Conservation (phyloP, 2,888 invertebrate genomes). For the Nezara viridula region DNA sequence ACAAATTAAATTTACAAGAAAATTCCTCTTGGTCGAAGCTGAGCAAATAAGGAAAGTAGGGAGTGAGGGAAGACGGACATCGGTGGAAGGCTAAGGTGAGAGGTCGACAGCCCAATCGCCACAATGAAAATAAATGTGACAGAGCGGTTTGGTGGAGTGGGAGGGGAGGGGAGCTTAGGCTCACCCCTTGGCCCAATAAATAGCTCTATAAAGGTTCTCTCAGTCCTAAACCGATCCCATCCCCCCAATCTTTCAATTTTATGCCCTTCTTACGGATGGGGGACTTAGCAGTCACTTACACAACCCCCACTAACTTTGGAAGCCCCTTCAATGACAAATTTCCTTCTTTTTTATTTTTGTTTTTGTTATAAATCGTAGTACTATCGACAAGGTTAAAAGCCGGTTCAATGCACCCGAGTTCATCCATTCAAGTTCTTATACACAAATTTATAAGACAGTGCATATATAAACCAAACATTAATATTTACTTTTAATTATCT, state of each 20-base stretch:
- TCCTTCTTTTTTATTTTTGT: neutral
- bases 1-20: neutral
- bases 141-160: conserved; percentile 6
- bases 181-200: conserved; percentile 39
- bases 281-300: conserved; percentile 33
- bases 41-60: neutral
- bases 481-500: too few relatives aligned
- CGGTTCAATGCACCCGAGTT: neutral
- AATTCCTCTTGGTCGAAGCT: neutral
- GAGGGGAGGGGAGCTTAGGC: neutral
- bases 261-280: conserved; percentile 39
- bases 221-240: conserved; percentile 56
- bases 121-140: conserved; percentile 49
- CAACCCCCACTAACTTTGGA: neutral
- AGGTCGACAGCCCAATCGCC: conserved; percentile 16
- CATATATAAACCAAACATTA: neutral
- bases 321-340: neutral
- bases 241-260: conserved; percentile 55
- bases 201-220: conserved; percentile 47
- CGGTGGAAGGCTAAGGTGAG: neutral
- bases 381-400: too few relatives aligned
- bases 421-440: too few relatives aligned
- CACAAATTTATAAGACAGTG: neutral
- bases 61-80: neutral
- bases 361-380: neutral